A percentile compares a stretch with the other conserved stretches of the same genome.
Evolutionary conservation across 1,140 invertebrate species (phyloP).

Genomic region (Lepidurus packardi): DNA sequence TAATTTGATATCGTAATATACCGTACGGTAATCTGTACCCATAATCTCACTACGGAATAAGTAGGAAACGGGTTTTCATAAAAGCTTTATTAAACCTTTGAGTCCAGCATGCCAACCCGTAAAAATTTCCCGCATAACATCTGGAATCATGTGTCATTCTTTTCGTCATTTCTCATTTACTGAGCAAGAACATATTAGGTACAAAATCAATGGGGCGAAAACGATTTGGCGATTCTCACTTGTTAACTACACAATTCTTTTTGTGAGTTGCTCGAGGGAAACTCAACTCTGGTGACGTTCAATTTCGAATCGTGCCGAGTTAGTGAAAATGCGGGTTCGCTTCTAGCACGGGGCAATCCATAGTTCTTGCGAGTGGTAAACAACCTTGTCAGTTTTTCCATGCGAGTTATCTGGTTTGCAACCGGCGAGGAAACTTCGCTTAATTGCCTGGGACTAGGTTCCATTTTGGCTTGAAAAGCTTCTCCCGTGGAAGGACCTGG

Average conservation of each 20-base stretch:
- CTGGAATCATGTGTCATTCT: slow-evolving; percentile 9
- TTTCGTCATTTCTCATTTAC: slow-evolving; percentile 13
- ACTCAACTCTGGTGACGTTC: neutral
- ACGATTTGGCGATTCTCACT: neutral
- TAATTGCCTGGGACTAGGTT: neutral
- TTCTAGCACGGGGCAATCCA: neutral
- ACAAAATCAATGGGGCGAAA: neutral
- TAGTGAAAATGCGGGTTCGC: slow-evolving; percentile 22
- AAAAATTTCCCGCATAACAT: neutral
- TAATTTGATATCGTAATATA: too few species aligned
- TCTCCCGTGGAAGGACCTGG: neutral
- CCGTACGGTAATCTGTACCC: too few species aligned
- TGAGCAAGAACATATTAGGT: slow-evolving; percentile 17
- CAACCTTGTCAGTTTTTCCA: neutral
- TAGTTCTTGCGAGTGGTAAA: neutral
- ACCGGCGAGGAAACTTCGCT: neutral
- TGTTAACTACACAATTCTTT: slow-evolving; percentile 24
- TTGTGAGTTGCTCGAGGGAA: slow-evolving; percentile 25
- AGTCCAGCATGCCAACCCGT: neutral
- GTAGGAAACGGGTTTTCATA: neutral
- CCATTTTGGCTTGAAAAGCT: neutral
- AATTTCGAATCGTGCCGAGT: neutral
- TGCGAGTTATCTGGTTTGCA: slow-evolving; percentile 23
- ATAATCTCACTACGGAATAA: too few species aligned
- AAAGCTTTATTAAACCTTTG: slow-evolving; percentile 6